Evolutionary conservation across 2,113 vertebrate species (phyloP).

Genomic region (Rafetus swinhoei): DNA sequence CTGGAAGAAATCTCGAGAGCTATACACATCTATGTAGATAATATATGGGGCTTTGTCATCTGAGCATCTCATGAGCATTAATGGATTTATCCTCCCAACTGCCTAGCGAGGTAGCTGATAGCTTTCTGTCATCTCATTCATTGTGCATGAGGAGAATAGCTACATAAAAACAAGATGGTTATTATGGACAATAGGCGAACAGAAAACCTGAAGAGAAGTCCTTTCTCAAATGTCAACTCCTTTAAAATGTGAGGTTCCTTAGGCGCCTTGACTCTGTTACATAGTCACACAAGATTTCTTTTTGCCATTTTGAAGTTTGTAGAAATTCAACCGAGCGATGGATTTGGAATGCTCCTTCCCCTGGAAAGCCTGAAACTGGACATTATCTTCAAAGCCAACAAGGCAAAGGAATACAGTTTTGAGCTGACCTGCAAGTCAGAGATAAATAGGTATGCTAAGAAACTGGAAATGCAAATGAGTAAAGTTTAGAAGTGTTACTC

Average conservation of each 20-base stretch:
- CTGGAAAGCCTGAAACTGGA: slow-evolving; percentile 86
- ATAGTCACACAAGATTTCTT: background rate
- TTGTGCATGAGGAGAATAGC: background rate
- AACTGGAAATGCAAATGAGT: background rate
- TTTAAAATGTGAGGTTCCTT: background rate
- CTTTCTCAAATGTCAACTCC: background rate
- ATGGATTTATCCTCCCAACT: background rate
- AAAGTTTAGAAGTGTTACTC: background rate
- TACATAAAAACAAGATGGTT: background rate
- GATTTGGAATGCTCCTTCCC: slow-evolving; percentile 89
- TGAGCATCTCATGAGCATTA: background rate
- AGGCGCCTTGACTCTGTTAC: background rate
- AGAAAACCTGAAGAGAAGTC: background rate
- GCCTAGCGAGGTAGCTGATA: background rate
- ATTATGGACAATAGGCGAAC: background rate
- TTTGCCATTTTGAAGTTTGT: slow-evolving; percentile 79
- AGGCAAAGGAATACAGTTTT: slow-evolving; percentile 86
- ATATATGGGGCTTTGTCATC: background rate
- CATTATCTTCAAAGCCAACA: slow-evolving; percentile 88
- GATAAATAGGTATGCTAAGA: slow-evolving; percentile 84
- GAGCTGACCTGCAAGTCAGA: slow-evolving; percentile 88
- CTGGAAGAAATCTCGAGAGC: background rate
- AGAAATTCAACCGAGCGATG: slow-evolving; percentile 90
- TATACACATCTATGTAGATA: background rate
- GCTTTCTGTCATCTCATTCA: background rate